Conservation (phyloP, 2,113 vertebrate genomes). For the Cromileptes altivelis region DNA sequence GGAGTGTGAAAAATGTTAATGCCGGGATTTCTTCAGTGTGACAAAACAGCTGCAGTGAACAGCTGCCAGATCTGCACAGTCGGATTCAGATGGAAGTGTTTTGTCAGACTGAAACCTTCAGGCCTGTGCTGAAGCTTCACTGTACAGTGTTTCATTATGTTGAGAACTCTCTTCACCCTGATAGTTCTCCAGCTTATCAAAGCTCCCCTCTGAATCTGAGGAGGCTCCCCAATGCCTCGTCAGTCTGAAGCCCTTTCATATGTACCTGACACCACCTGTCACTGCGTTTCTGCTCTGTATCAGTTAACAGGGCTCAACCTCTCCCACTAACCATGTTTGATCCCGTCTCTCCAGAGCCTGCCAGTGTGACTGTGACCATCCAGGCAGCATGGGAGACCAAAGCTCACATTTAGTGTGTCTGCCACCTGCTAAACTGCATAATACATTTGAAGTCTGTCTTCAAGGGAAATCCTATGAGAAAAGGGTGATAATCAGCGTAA, state of each 20-base stretch:
- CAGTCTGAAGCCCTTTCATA: slow-evolving; percentile 63
- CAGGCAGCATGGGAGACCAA: slow-evolving; percentile 21
- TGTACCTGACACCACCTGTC: slow-evolving; percentile 66
- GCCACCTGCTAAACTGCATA: slow-evolving; percentile 40
- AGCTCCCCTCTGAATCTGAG: slow-evolving; percentile 43
- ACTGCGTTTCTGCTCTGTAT: slow-evolving; percentile 48
- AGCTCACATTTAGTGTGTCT: slow-evolving; percentile 32
- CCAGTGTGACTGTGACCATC: slow-evolving; percentile 19
- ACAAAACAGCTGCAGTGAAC: slow-evolving; percentile 62
- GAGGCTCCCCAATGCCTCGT: slow-evolving; percentile 57
- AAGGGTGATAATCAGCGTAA: slow-evolving; percentile 11
- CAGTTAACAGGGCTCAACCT: slow-evolving; percentile 55
- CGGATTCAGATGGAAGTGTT: slow-evolving; percentile 50
- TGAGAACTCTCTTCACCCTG: slow-evolving; percentile 55
- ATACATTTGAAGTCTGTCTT: slow-evolving; percentile 19
- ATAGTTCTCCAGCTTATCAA: slow-evolving; percentile 67
- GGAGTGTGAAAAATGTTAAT: slow-evolving; percentile 39
- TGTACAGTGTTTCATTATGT: slow-evolving; percentile 51
- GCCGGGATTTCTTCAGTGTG: slow-evolving; percentile 25
- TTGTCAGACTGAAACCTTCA: slow-evolving; percentile 54
- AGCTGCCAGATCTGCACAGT: slow-evolving; percentile 63
- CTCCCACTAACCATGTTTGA: slow-evolving; percentile 54
- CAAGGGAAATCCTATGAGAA: slow-evolving; percentile 28
- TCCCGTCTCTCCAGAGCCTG: slow-evolving; percentile 49
- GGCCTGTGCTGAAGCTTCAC: slow-evolving; percentile 33